Percentiles rank a stretch among this genome's conserved stretches.
These are phyloP conservation scores for Agrotis clavis DNA, from an alignment of 2,888 invertebrate genomes.

Conservation along the genomic window DNA sequence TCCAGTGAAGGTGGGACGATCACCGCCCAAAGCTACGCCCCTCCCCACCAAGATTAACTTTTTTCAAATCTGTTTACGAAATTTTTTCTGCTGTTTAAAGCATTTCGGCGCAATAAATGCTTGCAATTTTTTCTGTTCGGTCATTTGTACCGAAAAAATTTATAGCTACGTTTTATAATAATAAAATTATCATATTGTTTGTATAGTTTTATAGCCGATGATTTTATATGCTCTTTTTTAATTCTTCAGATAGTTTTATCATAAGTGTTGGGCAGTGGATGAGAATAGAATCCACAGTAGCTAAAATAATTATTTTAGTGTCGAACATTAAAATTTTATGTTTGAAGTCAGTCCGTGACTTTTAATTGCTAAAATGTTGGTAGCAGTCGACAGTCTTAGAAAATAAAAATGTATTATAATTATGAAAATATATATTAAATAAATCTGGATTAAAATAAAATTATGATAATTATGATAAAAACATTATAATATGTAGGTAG, in stretches of 20 bases:
- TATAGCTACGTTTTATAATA: slow-evolving; percentile 49
- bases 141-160: slow-evolving; percentile 62
- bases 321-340: slow-evolving; percentile 15
- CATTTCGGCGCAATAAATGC: slow-evolving; percentile 70
- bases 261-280: slow-evolving; percentile 18
- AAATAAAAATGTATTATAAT: slow-evolving; percentile 16
- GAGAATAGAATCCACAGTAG: slow-evolving; percentile 13
- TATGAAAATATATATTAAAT: slow-evolving; percentile 2
- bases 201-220: slow-evolving; percentile 57
- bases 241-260: slow-evolving; percentile 37
- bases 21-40: slow-evolving; percentile 75
- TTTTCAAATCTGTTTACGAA: slow-evolving; percentile 76
- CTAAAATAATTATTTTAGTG: slow-evolving; percentile 25
- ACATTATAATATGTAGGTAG: background rate
- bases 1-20: slow-evolving; percentile 72
- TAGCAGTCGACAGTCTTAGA: background rate
- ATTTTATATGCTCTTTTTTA: slow-evolving; percentile 43
- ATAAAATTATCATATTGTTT: slow-evolving; percentile 64
- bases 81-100: slow-evolving; percentile 73
- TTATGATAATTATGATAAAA: slow-evolving; percentile 17
- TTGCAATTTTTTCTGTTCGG: slow-evolving; percentile 62
- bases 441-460: background rate
- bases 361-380: slow-evolving; percentile 17
- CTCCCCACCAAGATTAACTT: slow-evolving; percentile 72
- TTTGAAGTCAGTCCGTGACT: slow-evolving; percentile 29